These are phyloP conservation scores for Clivina fossor DNA, from an alignment of 2,888 invertebrate genomes.

Conservation along the genomic window DNA sequence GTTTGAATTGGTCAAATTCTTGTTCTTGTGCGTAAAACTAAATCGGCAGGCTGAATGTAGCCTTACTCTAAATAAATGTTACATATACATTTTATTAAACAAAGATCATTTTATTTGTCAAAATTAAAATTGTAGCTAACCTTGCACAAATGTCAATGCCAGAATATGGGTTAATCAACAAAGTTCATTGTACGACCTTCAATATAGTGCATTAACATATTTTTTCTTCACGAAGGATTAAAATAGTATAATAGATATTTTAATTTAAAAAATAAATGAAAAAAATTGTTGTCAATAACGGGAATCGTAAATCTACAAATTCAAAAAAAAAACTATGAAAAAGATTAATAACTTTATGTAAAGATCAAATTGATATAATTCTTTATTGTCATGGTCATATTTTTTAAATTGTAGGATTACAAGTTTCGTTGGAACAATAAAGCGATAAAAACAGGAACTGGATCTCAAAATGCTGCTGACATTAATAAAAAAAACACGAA, in stretches of 20 bases:
- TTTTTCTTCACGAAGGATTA: too few species aligned
- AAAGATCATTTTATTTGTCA: too few species aligned
- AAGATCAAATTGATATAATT: constrained; percentile 6
- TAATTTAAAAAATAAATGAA: too few species aligned
- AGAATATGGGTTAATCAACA: constrained; percentile 19
- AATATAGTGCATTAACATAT: too few species aligned
- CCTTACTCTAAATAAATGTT: too few species aligned
- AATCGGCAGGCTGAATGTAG: too few species aligned
- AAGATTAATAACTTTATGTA: constrained; percentile 1
- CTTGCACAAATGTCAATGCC: constrained; percentile 30
- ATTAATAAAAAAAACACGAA: constrained; percentile 16
- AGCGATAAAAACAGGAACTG: constrained; percentile 28
- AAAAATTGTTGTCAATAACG: too few species aligned
- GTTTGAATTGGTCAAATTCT: too few species aligned
- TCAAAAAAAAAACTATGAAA: background rate
- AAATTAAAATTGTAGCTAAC: constrained; percentile 21
- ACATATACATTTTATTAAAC: too few species aligned
- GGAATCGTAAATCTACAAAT: too few species aligned
- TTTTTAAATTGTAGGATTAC: constrained; percentile 12
- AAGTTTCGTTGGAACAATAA: constrained; percentile 16
- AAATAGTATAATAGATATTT: too few species aligned
- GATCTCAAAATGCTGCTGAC: constrained; percentile 14
- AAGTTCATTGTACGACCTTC: constrained; percentile 32
- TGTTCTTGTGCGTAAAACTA: too few species aligned
- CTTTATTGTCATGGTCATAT: constrained; percentile 24